phyloP scores from a whole-genome alignment of 2,797 vertebrate genomes.

The Carapus acus region DNA sequence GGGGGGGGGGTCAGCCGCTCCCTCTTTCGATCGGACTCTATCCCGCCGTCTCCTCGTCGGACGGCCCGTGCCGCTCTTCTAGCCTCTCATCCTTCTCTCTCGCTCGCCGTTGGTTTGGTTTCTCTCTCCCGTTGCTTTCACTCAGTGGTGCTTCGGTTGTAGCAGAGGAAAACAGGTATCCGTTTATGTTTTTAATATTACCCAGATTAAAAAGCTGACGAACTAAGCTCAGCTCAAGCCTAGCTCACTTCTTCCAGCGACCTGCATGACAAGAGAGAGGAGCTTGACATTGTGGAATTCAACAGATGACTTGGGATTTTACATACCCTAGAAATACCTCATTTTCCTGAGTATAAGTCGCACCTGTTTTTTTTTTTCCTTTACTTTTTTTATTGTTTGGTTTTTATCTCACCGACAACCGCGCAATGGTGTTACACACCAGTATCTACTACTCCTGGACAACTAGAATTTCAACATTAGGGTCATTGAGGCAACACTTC shows the following conservation, averaged over 20 bases:
- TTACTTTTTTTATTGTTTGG: too few relatives aligned
- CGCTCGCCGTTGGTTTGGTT: constrained; percentile 85
- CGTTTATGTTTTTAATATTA: constrained; percentile 99
- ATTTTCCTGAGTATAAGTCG: too few relatives aligned
- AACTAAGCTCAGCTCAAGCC: constrained; percentile 98
- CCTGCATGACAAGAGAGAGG: constrained; percentile 67
- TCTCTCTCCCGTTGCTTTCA: constrained; percentile 96
- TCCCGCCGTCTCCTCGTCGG: constrained; percentile 63
- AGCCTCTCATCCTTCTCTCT: constrained; percentile 68
- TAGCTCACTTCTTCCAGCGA: constrained; percentile 89
- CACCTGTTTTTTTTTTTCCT: too few relatives aligned
- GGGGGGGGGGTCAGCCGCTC: constrained; percentile 61
- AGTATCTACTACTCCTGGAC: too few relatives aligned
- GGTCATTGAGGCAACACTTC: too few relatives aligned
- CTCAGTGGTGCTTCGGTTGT: constrained; percentile 99
- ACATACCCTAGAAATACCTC: too few relatives aligned
- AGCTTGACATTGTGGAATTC: not conserved
- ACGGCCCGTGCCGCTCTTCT: constrained; percentile 73
- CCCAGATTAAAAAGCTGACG: constrained; percentile 99
- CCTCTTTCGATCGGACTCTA: constrained; percentile 66
- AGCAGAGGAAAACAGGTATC: constrained; percentile 99
- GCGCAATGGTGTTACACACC: too few relatives aligned
- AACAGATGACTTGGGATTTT: not conserved
- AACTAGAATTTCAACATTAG: too few relatives aligned
- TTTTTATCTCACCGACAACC: too few relatives aligned